Conservation (phyloP, 2,113 vertebrate genomes). For the Climacteris rufus region DNA sequence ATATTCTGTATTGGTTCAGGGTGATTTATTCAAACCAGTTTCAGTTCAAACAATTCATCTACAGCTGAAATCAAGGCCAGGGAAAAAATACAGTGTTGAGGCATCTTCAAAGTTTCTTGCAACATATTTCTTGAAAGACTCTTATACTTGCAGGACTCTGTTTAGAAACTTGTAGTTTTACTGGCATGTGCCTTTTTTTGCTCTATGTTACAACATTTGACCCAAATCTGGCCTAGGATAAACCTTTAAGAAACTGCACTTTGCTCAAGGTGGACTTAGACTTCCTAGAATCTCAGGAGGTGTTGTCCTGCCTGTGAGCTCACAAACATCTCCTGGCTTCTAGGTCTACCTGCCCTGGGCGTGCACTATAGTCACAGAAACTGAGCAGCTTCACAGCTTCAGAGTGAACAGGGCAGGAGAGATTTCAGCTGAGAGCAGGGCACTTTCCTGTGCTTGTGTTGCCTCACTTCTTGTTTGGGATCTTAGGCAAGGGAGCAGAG, state of each 20-base stretch:
- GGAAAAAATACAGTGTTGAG: background rate
- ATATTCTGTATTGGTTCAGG: background rate
- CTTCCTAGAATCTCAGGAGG: background rate
- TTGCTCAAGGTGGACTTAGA: background rate
- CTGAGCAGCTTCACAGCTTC: background rate
- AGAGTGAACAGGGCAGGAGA: background rate
- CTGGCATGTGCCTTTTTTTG: background rate
- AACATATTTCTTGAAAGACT: background rate
- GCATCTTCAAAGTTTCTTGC: background rate
- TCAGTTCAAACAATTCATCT: background rate
- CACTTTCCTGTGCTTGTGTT: background rate
- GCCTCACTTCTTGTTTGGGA: background rate
- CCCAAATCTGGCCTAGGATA: background rate
- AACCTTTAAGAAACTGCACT: background rate
- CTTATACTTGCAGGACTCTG: background rate
- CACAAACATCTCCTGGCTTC: background rate
- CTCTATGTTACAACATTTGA: background rate
- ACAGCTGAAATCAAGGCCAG: background rate
- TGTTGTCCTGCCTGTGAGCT: background rate
- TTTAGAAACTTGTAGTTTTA: background rate
- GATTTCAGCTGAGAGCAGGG: background rate
- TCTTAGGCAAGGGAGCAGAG: background rate
- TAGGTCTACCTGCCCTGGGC: background rate
- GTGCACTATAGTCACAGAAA: background rate
- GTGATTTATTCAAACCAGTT: background rate